phyloP scores from a whole-genome alignment of 1,140 invertebrate genomes.

The Brachionus asplanchnoidis region DNA sequence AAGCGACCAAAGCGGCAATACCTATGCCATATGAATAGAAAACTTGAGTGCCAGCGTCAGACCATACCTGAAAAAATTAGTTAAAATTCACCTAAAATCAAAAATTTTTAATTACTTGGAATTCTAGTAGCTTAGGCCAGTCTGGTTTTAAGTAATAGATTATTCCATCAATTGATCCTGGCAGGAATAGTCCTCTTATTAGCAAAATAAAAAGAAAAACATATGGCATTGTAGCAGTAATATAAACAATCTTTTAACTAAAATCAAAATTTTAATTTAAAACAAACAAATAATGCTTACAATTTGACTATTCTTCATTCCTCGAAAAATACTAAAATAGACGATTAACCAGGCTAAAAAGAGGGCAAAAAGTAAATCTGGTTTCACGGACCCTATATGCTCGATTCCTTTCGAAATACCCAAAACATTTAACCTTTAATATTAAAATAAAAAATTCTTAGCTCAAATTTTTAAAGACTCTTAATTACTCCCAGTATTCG shows the following conservation, averaged over 20 bases:
- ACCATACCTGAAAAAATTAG: constrained; percentile 49
- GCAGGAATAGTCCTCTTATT: constrained; percentile 76
- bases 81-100: not conserved
- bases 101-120: not conserved
- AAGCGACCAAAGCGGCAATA: constrained; percentile 57
- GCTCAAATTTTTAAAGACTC: not conserved
- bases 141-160: constrained; percentile 45
- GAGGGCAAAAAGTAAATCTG: constrained; percentile 50
- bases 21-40: constrained; percentile 58
- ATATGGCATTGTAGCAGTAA: constrained; percentile 45
- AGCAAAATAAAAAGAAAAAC: constrained; percentile 44
- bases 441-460: not conserved
- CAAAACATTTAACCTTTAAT: constrained; percentile 41
- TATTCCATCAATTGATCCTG: constrained; percentile 43
- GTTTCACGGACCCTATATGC: constrained; percentile 48
- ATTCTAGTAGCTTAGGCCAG: constrained; percentile 41
- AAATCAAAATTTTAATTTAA: not conserved
- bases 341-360: constrained; percentile 50
- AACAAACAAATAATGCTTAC: constrained; percentile 43
- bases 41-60: constrained; percentile 57
- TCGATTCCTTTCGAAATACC: constrained; percentile 44
- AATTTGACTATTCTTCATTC: constrained; percentile 52
- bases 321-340: constrained; percentile 50
- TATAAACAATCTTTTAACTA: constrained; percentile 43
- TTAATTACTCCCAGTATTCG: constrained; percentile 37